Percentiles rank a stretch among this genome's conserved stretches.
phyloP scores from a whole-genome alignment of 2,888 invertebrate genomes.

The Selenia dentaria region DNA sequence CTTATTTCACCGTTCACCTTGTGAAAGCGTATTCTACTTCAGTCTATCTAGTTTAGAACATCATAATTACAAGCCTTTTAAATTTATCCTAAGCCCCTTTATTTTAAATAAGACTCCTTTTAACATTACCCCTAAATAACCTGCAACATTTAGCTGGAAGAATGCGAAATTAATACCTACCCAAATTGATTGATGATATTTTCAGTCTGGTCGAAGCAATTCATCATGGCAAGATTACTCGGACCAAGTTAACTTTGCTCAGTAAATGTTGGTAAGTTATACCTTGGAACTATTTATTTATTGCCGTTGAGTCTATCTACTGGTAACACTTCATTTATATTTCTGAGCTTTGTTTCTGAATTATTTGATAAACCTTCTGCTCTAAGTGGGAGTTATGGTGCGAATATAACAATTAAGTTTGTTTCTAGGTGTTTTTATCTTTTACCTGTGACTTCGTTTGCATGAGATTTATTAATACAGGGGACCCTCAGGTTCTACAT shows the following conservation, averaged over 20 bases:
- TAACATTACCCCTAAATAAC: neutral
- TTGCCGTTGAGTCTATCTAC: slow-evolving; percentile 4
- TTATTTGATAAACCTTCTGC: neutral
- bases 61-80: too few species aligned
- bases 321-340: neutral
- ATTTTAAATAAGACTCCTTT: neutral
- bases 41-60: too few species aligned
- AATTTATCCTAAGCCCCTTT: too few species aligned
- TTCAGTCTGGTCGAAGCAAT: slow-evolving; percentile 28
- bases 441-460: too few species aligned
- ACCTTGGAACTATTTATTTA: slow-evolving; percentile 15
- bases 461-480: too few species aligned
- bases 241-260: slow-evolving; percentile 10
- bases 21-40: too few species aligned
- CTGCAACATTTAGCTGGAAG: slow-evolving; percentile 5
- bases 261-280: slow-evolving; percentile 12
- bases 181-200: slow-evolving; percentile 31
- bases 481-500: too few species aligned
- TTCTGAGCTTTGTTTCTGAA: neutral
- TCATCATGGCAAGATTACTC: slow-evolving; percentile 26
- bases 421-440: too few species aligned
- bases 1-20: too few species aligned
- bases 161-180: slow-evolving; percentile 11
- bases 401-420: neutral
- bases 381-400: too few species aligned